A percentile compares a stretch with the other conserved stretches of the same genome.
Conservation (phyloP, 2,797 vertebrate species). For the Nothura maculosa region DNA sequence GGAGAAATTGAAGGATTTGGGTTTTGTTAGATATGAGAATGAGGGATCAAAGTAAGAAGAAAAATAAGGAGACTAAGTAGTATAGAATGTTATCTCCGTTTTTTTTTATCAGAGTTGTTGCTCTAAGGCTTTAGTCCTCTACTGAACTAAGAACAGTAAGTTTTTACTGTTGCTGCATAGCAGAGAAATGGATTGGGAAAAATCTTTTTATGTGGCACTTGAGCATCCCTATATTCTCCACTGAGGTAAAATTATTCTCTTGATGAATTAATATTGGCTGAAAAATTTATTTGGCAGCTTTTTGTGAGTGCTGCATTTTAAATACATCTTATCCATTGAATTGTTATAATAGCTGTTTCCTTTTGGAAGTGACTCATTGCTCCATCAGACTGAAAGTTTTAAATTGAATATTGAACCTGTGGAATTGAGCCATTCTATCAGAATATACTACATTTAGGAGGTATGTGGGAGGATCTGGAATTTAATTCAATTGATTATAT, state of each 20-base stretch:
- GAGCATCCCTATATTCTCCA: neutral
- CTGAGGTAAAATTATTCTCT: conserved; percentile 16
- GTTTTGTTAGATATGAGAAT: neutral
- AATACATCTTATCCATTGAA: conserved; percentile 37
- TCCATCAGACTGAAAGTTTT: conserved; percentile 48
- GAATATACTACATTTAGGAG: conserved; percentile 5
- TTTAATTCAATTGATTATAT: neutral
- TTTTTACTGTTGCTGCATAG: conserved; percentile 28
- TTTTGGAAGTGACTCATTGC: conserved; percentile 53
- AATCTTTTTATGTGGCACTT: neutral
- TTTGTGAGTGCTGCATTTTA: conserved; percentile 40
- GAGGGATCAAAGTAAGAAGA: neutral
- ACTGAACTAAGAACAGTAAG: neutral
- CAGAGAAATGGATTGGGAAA: neutral
- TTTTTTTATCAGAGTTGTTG: neutral
- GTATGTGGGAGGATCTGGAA: conserved; percentile 4
- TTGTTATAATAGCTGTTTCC: conserved; percentile 37
- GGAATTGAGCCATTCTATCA: neutral
- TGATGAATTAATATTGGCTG: conserved; percentile 39
- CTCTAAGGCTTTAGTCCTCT: neutral
- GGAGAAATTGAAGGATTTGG: neutral
- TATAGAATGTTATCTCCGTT: neutral
- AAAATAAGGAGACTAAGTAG: neutral
- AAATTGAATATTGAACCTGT: conserved; percentile 66
- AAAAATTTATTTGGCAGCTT: conserved; percentile 20